phyloP scores from a whole-genome alignment of 2,113 vertebrate species.

The Nyctibius bracteatus region DNA sequence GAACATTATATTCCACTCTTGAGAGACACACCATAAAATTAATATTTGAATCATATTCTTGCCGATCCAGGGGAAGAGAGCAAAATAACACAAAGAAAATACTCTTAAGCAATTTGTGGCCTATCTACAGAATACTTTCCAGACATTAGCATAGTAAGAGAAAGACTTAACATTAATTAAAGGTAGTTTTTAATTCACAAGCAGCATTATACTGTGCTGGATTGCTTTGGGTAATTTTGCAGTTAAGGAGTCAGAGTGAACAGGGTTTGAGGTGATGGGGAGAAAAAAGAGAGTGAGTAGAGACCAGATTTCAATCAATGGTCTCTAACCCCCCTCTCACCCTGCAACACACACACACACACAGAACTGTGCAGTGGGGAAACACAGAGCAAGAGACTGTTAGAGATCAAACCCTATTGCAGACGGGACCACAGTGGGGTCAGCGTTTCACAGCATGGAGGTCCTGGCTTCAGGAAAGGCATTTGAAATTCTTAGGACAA shows the following conservation, averaged over 20 bases:
- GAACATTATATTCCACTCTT: slow-evolving; percentile 36
- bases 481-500: neutral
- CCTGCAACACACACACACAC: neutral
- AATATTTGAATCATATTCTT: slow-evolving; percentile 61
- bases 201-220: neutral
- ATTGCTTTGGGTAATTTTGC: neutral
- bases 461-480: neutral
- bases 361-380: neutral
- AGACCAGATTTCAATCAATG: neutral
- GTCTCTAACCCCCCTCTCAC: neutral
- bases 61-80: slow-evolving; percentile 17
- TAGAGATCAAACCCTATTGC: neutral
- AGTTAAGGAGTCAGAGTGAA: neutral
- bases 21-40: slow-evolving; percentile 57
- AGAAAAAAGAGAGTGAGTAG: neutral
- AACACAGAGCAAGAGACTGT: neutral
- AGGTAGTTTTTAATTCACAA: neutral
- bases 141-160: slow-evolving; percentile 6
- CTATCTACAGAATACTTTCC: slow-evolving; percentile 33
- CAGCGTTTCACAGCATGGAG: neutral
- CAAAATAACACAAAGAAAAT: slow-evolving; percentile 37
- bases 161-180: slow-evolving; percentile 23
- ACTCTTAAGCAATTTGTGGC: slow-evolving; percentile 39
- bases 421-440: neutral
- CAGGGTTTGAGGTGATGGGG: neutral